Conservation (phyloP, 2,797 vertebrate genomes). For the Cryptoprocta ferox region DNA sequence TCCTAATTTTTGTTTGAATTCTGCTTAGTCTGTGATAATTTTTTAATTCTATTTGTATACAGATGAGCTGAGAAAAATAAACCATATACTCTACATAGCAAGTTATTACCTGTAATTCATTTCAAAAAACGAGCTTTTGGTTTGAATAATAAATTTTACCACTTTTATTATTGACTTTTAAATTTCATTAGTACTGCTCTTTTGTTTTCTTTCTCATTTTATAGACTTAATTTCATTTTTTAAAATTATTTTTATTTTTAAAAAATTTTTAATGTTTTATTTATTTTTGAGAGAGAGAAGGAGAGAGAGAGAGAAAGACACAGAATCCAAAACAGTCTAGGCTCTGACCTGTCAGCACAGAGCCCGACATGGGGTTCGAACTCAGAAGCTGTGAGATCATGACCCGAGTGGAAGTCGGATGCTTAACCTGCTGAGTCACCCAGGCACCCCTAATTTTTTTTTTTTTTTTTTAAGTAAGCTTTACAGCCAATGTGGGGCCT, state of each 20-base stretch:
- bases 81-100: background rate
- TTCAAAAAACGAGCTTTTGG: conserved; percentile 3
- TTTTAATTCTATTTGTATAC: background rate
- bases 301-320: no score
- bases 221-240: background rate
- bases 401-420: no score
- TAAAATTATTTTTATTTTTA: background rate
- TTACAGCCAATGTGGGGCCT: background rate
- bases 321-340: no score
- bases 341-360: no score
- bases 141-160: conserved; percentile 23
- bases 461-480: background rate
- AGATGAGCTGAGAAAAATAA: background rate
- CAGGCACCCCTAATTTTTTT: background rate
- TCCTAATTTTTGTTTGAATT: conserved; percentile 25
- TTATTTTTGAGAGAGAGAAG: no score
- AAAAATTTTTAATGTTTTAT: no score
- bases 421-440: no score
- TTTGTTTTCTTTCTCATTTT: conserved; percentile 19
- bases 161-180: conserved; percentile 21
- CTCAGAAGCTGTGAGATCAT: no score
- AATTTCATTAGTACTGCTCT: background rate
- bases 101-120: background rate
- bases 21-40: background rate
- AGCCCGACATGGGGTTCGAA: no score